Base-by-base conservation (phyloP, 2,797 vertebrate genomes). In the Simalia tracyae region DNA sequence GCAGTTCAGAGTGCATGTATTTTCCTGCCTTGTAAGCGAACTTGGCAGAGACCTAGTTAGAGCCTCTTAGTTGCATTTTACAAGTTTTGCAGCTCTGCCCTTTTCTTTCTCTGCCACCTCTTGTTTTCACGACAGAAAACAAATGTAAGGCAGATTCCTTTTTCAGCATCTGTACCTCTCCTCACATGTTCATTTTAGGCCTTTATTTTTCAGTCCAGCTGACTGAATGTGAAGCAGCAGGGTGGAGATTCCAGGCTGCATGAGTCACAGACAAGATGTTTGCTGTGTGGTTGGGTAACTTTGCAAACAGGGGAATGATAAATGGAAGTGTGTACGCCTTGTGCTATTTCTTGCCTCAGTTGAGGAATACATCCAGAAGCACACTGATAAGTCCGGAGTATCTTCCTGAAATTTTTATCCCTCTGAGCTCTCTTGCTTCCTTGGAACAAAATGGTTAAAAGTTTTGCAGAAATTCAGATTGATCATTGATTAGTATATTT, bases 161-260 rank as follows among this genome's bases (percentile, higher is more conserved):
- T 59, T 59, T 28, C 28, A 46, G 24, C 46, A 28, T 89, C 88
- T 92, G 50, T 93, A 42, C 68, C 54, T 61, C 89, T 94, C 64
- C 24, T 96, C 60, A 66, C 36, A 3, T 46, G n/a, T 17, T 11
- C 76, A 0, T 85, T 72, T 8, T 88, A 72, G 91, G 56, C 17
- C 9, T 59, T 66, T 91, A 90, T 93, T 87, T 54, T 89, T 84
- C 50, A 12, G 1, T 19, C 66, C 66, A 57, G 31, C 64, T 95
- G 93, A 93, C 86, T 64, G 26, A 94, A 66, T 86, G 28, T 90
- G 93, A 5, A 72, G 90, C 61, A 87, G 86, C 86, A 88, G 72
- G 50, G 56, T 36, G 84, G 91, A 76, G 60, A 50, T 95, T 89
- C 92, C 31, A 9, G 2, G 3, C 64, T 56, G 42, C 56, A n/a